Evolutionary conservation across 2,113 vertebrate genomes (phyloP).

Genomic region (Urocitellus parryii): DNA sequence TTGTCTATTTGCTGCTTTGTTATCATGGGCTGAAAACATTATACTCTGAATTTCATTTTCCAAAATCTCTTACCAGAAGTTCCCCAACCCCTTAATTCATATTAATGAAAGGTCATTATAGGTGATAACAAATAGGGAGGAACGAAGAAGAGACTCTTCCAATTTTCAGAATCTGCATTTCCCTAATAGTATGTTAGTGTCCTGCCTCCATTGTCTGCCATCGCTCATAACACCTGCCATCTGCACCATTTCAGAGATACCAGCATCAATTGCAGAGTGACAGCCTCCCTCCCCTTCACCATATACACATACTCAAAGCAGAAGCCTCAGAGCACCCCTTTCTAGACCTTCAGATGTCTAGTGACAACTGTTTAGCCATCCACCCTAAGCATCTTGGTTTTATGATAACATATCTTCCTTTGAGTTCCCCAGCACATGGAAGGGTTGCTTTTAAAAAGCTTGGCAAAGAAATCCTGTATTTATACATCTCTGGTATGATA

Average conservation of each 20-base stretch:
- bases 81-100: not conserved
- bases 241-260: not conserved
- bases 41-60: not conserved
- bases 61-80: not conserved
- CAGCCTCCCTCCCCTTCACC: fast-evolving
- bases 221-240: not conserved
- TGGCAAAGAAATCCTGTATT: not conserved
- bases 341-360: not conserved
- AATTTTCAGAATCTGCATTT: not conserved
- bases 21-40: not conserved
- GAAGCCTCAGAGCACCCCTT: not conserved
- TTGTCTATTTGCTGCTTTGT: not conserved
- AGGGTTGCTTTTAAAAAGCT: not conserved
- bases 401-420: not conserved
- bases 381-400: not conserved
- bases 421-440: not conserved
- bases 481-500: not conserved
- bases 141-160: not conserved
- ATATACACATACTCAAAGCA: not conserved
- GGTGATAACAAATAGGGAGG: not conserved
- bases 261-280: not conserved
- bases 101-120: not conserved
- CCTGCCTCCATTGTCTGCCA: not conserved
- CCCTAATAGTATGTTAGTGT: not conserved
- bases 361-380: not conserved